Evolutionary conservation across 23 tunicate genomes (phyloP), one percentile per base, ranked within the genome.

Genomic region (Clavelina lepadiformis): DNA sequence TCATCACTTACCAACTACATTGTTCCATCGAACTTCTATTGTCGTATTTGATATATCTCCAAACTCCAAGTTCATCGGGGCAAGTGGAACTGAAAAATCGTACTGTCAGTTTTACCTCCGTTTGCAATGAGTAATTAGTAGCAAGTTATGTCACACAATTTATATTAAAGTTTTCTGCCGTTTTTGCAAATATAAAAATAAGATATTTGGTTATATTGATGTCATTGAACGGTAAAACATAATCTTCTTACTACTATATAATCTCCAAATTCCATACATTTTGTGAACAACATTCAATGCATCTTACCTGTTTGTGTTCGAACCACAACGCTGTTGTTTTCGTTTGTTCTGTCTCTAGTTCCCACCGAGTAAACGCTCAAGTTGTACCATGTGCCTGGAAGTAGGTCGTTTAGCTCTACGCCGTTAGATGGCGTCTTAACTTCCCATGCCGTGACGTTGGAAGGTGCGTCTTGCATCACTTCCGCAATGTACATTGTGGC

Each of bases 301-400:
- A n/a, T 52, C 65, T 18, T 31, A 84, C 93, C 66, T 61, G 93
- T 84, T 69, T 84, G 93, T 19, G 38, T 62, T 36, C 75, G 36
- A 13, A 73, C 32, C 24, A 54, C 31, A 3, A 41, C 45, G 55
- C 93, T 84, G 5, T 56, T 69, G 51, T 69, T 33, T 31, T 28
- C 23, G 31, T 77, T 84, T 21, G 59, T 46, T 35, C 79, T 57
- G 33, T 70, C 51, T 2, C 61, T 47, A 13, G 22, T 51, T 8
- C 93, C 93, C 24, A 84, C 68, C 1, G 83, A 76, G 37, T 4
- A 34, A 26, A 84, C 79, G 21, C 74, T 35, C 29, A 84, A 68
- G 44, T 84, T 70, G 32, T 84, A 84, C 80, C 78, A 84, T 6
- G 38, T 74, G 8, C 93, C 93, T 4, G 93, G 68, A 3, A 67